phyloP scores from a whole-genome alignment of 2,113 vertebrate genomes.

The Poicephalus meyeri region DNA sequence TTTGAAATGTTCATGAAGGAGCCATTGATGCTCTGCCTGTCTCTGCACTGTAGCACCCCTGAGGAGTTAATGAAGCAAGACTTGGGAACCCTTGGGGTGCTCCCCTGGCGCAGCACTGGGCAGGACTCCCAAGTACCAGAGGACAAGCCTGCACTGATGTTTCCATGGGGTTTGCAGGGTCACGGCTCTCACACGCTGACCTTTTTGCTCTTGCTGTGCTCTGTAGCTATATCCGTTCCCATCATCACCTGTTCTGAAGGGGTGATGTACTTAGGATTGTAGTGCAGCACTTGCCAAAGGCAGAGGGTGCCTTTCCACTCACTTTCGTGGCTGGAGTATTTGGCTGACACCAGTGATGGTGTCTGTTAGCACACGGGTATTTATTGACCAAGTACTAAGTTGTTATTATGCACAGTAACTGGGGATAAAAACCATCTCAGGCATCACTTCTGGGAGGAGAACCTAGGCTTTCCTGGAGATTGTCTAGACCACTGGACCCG shows the following conservation, averaged over 20 bases:
- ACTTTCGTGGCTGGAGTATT: background rate
- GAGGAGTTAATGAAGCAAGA: background rate
- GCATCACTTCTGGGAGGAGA: background rate
- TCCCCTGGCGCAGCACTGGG: background rate
- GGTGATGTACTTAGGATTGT: background rate
- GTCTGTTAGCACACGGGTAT: background rate
- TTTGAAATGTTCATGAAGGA: background rate
- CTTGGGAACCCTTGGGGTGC: background rate
- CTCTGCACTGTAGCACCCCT: background rate
- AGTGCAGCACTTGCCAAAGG: background rate
- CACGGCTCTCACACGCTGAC: accelerated
- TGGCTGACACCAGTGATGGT: background rate
- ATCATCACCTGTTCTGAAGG: accelerated
- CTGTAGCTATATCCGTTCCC: background rate
- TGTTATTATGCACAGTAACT: background rate
- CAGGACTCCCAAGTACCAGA: background rate
- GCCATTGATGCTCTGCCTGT: background rate
- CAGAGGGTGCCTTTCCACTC: background rate
- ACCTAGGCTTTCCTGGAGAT: background rate
- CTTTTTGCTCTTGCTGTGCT: background rate
- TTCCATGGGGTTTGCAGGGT: background rate
- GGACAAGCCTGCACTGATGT: background rate
- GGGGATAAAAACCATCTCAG: background rate
- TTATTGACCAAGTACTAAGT: background rate
- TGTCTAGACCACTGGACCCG: background rate